Percentiles rank a stretch among this genome's conserved stretches.
Evolutionary conservation across 1,140 invertebrate species (phyloP).

Genomic region (Ylistrum balloti): DNA sequence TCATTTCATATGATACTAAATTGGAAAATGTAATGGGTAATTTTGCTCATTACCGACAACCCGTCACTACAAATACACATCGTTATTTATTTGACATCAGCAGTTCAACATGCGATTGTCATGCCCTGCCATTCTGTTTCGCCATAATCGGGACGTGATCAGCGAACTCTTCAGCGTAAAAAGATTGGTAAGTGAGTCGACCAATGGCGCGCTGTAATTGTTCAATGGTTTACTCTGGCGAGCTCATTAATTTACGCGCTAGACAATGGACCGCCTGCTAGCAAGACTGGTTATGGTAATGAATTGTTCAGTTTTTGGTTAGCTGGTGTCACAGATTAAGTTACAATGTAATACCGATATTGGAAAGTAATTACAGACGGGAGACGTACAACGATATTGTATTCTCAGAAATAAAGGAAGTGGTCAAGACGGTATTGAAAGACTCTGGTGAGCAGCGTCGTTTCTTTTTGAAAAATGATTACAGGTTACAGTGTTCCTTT

Average conservation of each 20-base stretch:
- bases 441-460: background rate
- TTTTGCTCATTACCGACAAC: conserved; percentile 42
- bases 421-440: background rate
- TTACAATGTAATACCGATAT: background rate
- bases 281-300: background rate
- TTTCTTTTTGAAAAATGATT: background rate
- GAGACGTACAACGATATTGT: background rate
- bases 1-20: conserved; percentile 42
- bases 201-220: conserved; percentile 23
- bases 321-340: background rate
- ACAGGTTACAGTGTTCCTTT: background rate
- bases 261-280: background rate
- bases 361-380: background rate
- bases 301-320: conserved; percentile 39
- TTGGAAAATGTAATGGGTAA: conserved; percentile 47
- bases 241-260: background rate
- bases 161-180: conserved; percentile 7
- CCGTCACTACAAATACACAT: conserved; percentile 45
- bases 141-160: conserved; percentile 10
- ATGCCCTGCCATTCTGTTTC: background rate
- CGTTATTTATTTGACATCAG: conserved; percentile 41
- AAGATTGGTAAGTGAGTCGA: conserved; percentile 17
- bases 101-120: conserved; percentile 23
- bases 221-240: background rate
- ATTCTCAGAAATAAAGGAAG: background rate